Evolutionary conservation across 2,113 vertebrate genomes (phyloP), one percentile per base, ranked within the genome.

Genomic region (Plectropomus leopardus): DNA sequence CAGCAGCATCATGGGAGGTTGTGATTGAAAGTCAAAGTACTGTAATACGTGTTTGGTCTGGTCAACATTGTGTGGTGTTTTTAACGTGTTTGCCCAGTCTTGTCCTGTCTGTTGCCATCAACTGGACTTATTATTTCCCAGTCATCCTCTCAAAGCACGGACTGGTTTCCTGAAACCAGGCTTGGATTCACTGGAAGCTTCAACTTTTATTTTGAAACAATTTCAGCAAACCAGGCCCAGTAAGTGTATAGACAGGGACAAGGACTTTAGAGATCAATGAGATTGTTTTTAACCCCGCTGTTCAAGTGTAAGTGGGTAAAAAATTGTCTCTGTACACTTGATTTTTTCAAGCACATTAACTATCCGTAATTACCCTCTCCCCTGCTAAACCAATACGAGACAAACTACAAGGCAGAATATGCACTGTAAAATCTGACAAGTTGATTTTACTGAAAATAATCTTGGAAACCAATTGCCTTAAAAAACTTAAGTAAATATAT

Each of bases 31-130:
- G 87, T 91, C 90, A 72, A 87, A 93, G 93, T 94, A 94, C 93
- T 93, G 93, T 94, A 94, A 81, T 90, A 79, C 4, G 89, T 92
- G 91, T 94, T 85, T 91, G 88, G 89, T 94, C 88, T 92, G 86
- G 88, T 92, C 85, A 78, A 89, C 85, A 82, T 84, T 84, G 80
- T 92, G 83, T 89, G 74, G 86, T 94, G 90, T 90, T 90, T 75
- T 82, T 78, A 75, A 87, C 61, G 85, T 92, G 90, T 90, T 90
- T 93, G 90, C 89, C 74, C 76, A 82, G 91, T 94, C 88, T 91
- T 15, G 93, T 93, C 90, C 84, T 54, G 86, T 91, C 83, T 85
- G 79, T 91, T 71, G 68, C 65, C 90, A 91, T 89, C 53, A 75
- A 85, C 61, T 73, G 78, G 80, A 83, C 59, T 79, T 68, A 26